Conservation (phyloP, 2,113 vertebrate genomes). For the Leuciscus idus region DNA sequence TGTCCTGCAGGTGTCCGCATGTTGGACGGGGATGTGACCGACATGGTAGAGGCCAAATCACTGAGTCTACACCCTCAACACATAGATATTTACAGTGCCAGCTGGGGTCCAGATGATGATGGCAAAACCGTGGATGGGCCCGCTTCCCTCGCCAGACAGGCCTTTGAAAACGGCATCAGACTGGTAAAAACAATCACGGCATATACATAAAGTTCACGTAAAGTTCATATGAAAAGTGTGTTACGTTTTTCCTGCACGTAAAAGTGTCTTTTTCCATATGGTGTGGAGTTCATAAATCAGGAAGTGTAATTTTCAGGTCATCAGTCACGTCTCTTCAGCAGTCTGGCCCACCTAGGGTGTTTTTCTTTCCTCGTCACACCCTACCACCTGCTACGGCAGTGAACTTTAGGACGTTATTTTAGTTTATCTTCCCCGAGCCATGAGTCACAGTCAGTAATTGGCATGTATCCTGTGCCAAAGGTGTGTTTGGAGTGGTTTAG, state of each 20-base stretch:
- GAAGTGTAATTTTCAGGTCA: constrained; percentile 8
- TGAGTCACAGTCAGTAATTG: constrained; percentile 41
- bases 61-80: constrained; percentile 95
- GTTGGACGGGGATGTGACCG: constrained; percentile 97
- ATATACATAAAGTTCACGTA: neutral
- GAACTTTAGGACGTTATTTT: constrained; percentile 30
- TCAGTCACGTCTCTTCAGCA: neutral
- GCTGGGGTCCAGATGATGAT: constrained; percentile 98
- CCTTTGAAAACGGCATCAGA: constrained; percentile 96
- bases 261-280: neutral
- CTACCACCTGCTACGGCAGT: neutral
- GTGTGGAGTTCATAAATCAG: neutral
- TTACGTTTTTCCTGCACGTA: neutral
- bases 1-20: constrained; percentile 87
- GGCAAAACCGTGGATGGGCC: constrained; percentile 98
- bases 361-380: constrained; percentile 18
- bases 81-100: constrained; percentile 97
- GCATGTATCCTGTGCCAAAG: constrained; percentile 31
- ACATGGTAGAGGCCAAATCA: constrained; percentile 98
- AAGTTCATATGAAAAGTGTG: neutral
- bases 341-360: constrained; percentile 1
- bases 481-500: constrained; percentile 48
- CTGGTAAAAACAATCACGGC: constrained; percentile 76
- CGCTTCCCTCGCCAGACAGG: constrained; percentile 92
- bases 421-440: constrained; percentile 47